A percentile compares a stretch with the other conserved stretches of the same genome.
Conservation (phyloP, 2,888 invertebrate species). For the Hypomecis atomaria region DNA sequence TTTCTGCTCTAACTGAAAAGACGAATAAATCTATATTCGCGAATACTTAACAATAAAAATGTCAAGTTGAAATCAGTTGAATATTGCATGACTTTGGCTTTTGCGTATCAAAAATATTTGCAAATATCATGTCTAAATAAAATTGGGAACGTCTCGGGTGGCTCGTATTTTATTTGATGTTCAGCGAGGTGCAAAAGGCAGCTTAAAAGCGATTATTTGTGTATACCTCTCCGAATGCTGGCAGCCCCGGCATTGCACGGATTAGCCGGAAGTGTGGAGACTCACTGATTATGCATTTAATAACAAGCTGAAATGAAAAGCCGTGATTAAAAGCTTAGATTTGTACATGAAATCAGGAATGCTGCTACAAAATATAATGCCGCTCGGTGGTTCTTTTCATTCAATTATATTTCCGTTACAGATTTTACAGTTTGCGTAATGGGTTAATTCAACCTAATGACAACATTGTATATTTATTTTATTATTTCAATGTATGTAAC, state of each 20-base stretch:
- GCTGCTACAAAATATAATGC: slow-evolving; percentile 16
- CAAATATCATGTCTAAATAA: slow-evolving; percentile 12
- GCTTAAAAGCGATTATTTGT: slow-evolving; percentile 47
- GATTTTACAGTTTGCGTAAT: not conserved
- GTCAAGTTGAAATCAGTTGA: slow-evolving; percentile 27
- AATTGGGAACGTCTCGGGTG: slow-evolving; percentile 12
- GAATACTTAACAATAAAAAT: slow-evolving; percentile 23
- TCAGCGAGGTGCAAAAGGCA: slow-evolving; percentile 48
- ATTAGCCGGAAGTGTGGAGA: slow-evolving; percentile 49
- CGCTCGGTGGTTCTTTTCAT: slow-evolving; percentile 12
- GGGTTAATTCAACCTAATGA: not conserved
- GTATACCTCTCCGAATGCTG: slow-evolving; percentile 42
- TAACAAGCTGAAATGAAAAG: slow-evolving; percentile 44
- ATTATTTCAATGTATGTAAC: not conserved
- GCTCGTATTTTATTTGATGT: slow-evolving; percentile 30
- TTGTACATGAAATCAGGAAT: slow-evolving; percentile 27
- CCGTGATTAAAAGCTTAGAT: slow-evolving; percentile 42
- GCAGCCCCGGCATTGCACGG: slow-evolving; percentile 39
- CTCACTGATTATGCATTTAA: slow-evolving; percentile 56
- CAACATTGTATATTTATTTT: not conserved
- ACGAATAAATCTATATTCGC: slow-evolving; percentile 23
- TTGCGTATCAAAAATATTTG: slow-evolving; percentile 20
- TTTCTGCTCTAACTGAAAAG: slow-evolving; percentile 28
- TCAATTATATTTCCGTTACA: slow-evolving; percentile 1
- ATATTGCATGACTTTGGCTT: slow-evolving; percentile 15